Percentiles rank a stretch among this genome's conserved stretches.
Evolutionary conservation across 37 sponge, comb jelly and placozoan species (phyloP).

Genomic region (Crambe crambe): DNA sequence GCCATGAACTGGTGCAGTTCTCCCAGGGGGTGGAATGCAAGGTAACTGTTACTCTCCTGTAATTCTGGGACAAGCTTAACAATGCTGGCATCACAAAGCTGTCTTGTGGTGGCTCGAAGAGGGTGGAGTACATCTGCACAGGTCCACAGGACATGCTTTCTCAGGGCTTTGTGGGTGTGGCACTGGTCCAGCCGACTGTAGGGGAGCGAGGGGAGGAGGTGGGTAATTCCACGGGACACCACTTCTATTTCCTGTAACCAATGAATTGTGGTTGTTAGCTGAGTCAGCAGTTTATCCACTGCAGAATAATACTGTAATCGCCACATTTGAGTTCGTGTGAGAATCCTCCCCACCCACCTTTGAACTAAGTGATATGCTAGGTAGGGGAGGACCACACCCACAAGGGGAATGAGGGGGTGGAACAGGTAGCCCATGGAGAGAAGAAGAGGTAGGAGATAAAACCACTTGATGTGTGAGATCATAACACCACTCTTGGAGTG

Average conservation of each 20-base stretch:
- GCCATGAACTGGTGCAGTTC: constrained; percentile 1
- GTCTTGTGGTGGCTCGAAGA: not conserved
- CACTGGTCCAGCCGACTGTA: constrained; percentile 1
- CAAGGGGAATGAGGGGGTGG: not conserved
- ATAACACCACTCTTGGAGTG: no score
- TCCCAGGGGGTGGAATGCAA: constrained; percentile 4
- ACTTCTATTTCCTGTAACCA: constrained; percentile 34
- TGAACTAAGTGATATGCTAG: not conserved
- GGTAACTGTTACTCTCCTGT: not conserved
- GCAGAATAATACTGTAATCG: not conserved
- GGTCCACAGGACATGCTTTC: constrained; percentile 11
- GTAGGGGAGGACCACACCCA: not conserved
- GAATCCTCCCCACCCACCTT: not conserved
- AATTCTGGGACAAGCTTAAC: constrained; percentile 5
- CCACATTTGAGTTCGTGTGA: not conserved
- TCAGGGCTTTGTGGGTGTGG: constrained; percentile 8
- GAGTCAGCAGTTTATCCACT: constrained; percentile 27
- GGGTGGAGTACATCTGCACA: not conserved
- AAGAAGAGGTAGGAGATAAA: not conserved
- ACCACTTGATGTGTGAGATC: not conserved
- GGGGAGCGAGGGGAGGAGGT: constrained; percentile 15
- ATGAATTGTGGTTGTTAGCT: constrained; percentile 11
- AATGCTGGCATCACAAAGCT: not conserved
- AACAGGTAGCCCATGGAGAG: not conserved
- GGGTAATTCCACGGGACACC: constrained; percentile 23